Evolutionary conservation across 2,113 vertebrate species (phyloP).

Genomic region (Neotoma lepida): DNA sequence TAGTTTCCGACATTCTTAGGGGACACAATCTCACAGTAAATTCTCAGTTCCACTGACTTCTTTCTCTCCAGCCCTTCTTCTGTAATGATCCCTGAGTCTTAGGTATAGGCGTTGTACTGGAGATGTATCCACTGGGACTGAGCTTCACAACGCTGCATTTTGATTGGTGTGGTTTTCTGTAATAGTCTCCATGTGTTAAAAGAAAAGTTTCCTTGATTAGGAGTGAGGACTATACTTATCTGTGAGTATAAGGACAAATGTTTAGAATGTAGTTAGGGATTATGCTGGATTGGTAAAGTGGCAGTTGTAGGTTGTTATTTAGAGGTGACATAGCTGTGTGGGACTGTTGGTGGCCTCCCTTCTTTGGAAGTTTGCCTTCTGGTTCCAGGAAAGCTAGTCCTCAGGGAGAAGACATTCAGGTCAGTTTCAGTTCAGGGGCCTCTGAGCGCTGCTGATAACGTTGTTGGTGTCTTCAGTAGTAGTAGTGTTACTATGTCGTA

Average conservation of each 20-base stretch:
- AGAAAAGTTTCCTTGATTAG: background rate
- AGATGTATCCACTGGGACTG: background rate
- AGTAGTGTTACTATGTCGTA: background rate
- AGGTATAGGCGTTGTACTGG: too few relatives aligned
- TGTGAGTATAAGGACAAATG: background rate
- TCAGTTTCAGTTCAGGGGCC: background rate
- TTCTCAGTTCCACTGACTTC: background rate
- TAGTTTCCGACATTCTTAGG: background rate
- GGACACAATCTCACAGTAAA: background rate
- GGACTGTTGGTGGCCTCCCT: too few relatives aligned
- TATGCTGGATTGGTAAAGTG: background rate
- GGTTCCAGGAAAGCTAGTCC: too few relatives aligned
- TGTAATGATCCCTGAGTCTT: background rate
- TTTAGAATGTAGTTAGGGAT: background rate
- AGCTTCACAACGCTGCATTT: background rate
- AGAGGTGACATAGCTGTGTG: too few relatives aligned
- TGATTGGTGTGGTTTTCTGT: background rate
- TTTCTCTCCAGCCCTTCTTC: background rate
- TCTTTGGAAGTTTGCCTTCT: background rate
- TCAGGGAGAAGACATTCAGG: background rate
- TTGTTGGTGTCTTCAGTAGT: background rate
- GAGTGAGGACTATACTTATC: background rate
- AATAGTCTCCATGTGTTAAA: background rate
- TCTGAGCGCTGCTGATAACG: too few relatives aligned
- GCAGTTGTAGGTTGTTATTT: background rate